These are phyloP conservation scores for Lasaia peninsularis DNA, from an alignment of 1,140 invertebrate species.

Conservation along the genomic window DNA sequence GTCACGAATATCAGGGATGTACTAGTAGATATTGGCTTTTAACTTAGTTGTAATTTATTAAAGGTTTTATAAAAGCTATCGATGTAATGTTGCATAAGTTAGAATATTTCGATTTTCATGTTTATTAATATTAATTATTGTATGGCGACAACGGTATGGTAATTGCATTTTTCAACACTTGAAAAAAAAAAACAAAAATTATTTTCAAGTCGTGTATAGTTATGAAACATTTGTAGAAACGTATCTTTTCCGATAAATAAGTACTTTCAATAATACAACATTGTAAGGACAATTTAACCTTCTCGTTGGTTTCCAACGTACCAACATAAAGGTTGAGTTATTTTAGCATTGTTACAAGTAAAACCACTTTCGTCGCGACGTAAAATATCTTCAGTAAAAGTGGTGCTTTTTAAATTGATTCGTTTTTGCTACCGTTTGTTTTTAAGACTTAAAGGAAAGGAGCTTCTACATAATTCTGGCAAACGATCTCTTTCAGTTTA, in stretches of 20 bases:
- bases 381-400: constrained; percentile 7
- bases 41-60: constrained; percentile 58
- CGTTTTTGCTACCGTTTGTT: constrained; percentile 3
- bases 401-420: background rate
- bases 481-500: too few relatives aligned
- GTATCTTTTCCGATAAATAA: too few relatives aligned
- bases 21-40: constrained; percentile 57
- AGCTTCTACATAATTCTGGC: too few relatives aligned
- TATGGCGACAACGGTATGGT: constrained; percentile 15
- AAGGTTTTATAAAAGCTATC: constrained; percentile 60
- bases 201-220: too few relatives aligned
- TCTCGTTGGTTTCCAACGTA: background rate
- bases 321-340: constrained; percentile 4
- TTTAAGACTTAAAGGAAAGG: background rate
- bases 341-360: constrained; percentile 2
- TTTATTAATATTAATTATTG: constrained; percentile 11
- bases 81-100: constrained; percentile 57
- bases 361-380: background rate
- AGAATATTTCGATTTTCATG: constrained; percentile 16
- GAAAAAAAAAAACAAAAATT: too few relatives aligned
- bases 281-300: background rate
- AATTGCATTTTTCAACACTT: too few relatives aligned
- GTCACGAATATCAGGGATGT: constrained; percentile 59
- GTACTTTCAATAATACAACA: background rate
- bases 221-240: too few relatives aligned